Percentiles rank a stretch among this genome's conserved stretches.
These are phyloP conservation scores for Zaprionus tsacasi DNA, from an alignment of 1,140 invertebrate species.

Conservation along the genomic window DNA sequence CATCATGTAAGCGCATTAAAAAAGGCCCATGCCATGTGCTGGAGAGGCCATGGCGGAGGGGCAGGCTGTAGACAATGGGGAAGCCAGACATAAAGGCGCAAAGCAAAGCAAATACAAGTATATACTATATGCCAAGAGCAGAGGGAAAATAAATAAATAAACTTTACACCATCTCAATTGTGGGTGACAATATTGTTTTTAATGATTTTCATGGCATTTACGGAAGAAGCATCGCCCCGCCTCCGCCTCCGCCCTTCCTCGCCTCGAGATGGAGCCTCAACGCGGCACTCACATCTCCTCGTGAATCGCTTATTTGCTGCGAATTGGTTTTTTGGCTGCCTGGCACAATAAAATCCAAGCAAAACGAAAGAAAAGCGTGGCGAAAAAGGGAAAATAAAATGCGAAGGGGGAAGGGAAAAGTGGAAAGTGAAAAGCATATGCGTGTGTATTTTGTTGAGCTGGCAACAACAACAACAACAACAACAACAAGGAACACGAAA, in stretches of 20 bases:
- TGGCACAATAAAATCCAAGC: slow-evolving; percentile 36
- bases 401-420: slow-evolving; percentile 23
- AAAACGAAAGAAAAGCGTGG: slow-evolving; percentile 32
- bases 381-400: slow-evolving; percentile 23
- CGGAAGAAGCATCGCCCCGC: slow-evolving; percentile 12
- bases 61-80: not conserved
- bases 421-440: slow-evolving; percentile 60
- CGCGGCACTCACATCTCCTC: slow-evolving; percentile 40
- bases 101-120: slow-evolving; percentile 9
- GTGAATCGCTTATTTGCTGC: slow-evolving; percentile 28
- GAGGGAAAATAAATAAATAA: slow-evolving; percentile 70
- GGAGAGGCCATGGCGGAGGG: not conserved
- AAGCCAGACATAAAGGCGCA: slow-evolving; percentile 12
- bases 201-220: slow-evolving; percentile 67
- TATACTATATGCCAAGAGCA: slow-evolving; percentile 3
- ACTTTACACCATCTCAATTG: slow-evolving; percentile 64
- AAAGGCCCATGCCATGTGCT: slow-evolving; percentile 8
- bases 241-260: not conserved
- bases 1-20: slow-evolving; percentile 46
- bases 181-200: slow-evolving; percentile 75
- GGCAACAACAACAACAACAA: not conserved
- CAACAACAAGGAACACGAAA: slow-evolving; percentile 55
- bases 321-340: slow-evolving; percentile 58
- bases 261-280: not conserved
- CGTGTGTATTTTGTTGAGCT: slow-evolving; percentile 47